These are phyloP conservation scores for Cephus nigrinus DNA, from an alignment of 2,888 invertebrate genomes.

Conservation along the genomic window DNA sequence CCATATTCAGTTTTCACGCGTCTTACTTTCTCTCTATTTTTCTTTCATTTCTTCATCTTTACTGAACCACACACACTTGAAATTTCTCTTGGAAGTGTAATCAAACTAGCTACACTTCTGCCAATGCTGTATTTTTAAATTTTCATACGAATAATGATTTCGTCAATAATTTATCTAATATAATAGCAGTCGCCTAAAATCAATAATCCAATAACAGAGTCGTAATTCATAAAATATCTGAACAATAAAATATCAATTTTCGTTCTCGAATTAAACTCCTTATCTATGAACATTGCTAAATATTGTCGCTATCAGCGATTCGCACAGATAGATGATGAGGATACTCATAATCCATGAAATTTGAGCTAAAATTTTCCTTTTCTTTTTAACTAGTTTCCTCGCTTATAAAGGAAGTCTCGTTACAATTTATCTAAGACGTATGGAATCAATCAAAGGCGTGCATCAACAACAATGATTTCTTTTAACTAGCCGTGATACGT, in stretches of 20 bases:
- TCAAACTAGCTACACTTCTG: not conserved
- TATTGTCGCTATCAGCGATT: slow-evolving; percentile 10
- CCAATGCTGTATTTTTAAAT: not conserved
- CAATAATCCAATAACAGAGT: slow-evolving; percentile 9
- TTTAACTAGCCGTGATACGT: slow-evolving; percentile 17
- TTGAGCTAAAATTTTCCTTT: not conserved
- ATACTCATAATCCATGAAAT: slow-evolving; percentile 1
- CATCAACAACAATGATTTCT: slow-evolving; percentile 18
- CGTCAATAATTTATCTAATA: slow-evolving; percentile 2
- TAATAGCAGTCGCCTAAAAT: slow-evolving; percentile 6
- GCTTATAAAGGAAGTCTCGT: not conserved
- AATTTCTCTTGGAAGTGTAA: not conserved
- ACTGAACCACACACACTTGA: not conserved
- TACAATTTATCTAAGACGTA: not conserved
- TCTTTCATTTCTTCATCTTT: not conserved
- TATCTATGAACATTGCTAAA: slow-evolving; percentile 22
- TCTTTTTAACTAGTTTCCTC: not conserved
- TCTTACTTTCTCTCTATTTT: not conserved
- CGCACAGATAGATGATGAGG: not conserved
- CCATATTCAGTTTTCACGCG: not conserved
- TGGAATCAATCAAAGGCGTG: slow-evolving; percentile 17
- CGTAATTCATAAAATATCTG: slow-evolving; percentile 9
- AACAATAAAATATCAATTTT: slow-evolving; percentile 17
- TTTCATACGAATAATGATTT: not conserved
- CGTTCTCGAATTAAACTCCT: slow-evolving; percentile 21